A percentile compares a stretch with the other conserved stretches of the same genome.
Conservation (phyloP, 2,113 vertebrate genomes). For the Prunella himalayana region DNA sequence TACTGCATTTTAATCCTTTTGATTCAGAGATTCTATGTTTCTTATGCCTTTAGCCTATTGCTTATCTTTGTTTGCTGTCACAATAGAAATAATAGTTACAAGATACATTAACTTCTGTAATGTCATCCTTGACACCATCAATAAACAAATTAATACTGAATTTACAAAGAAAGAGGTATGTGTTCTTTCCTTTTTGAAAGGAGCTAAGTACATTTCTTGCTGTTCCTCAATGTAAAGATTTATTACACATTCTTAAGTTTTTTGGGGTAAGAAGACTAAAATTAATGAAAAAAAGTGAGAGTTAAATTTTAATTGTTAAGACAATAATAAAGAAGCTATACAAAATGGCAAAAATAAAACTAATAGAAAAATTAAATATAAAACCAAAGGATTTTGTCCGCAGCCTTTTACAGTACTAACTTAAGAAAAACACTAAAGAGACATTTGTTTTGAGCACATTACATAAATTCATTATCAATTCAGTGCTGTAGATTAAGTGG, state of each 20-base stretch:
- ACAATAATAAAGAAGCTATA: not conserved
- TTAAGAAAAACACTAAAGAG: not conserved
- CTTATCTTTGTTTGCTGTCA: not conserved
- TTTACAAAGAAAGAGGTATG: not conserved
- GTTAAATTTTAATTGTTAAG: not conserved
- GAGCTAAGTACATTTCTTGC: not conserved
- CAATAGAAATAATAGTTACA: not conserved
- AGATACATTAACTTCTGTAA: not conserved
- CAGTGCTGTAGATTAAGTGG: not conserved
- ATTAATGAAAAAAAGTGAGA: not conserved
- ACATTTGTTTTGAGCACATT: not conserved
- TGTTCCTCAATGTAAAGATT: not conserved
- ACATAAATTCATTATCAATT: not conserved
- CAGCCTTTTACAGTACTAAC: not conserved
- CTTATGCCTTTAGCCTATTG: not conserved
- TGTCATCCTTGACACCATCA: not conserved
- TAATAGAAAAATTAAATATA: not conserved
- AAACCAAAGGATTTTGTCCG: not conserved
- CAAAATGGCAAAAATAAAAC: not conserved
- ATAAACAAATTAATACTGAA: not conserved
- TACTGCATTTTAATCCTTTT: not conserved
- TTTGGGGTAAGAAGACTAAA: not conserved
- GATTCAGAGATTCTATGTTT: not conserved
- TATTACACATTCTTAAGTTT: not conserved
- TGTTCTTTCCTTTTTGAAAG: not conserved